phyloP scores from a whole-genome alignment of 1,140 invertebrate genomes.

The Maniola jurtina region DNA sequence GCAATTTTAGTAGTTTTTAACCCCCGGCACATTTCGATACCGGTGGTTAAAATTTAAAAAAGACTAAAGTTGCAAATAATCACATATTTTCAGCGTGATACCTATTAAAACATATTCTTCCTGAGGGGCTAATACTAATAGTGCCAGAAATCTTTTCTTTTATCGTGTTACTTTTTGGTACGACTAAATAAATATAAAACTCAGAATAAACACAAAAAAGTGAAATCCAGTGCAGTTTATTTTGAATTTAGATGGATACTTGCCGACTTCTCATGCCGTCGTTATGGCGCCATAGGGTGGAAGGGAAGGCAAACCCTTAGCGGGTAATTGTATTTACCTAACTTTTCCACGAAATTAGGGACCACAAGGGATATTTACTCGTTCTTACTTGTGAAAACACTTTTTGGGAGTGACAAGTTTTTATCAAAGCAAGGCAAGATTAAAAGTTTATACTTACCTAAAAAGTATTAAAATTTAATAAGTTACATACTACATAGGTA shows the following conservation, averaged over 20 bases:
- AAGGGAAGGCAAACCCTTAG: constrained; percentile 34
- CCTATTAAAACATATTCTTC: too few species aligned
- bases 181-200: background rate
- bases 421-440: too few species aligned
- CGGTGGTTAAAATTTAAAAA: too few species aligned
- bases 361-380: background rate
- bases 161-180: background rate
- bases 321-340: constrained; percentile 53
- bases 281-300: constrained; percentile 38
- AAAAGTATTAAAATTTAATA: too few species aligned
- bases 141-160: too few species aligned
- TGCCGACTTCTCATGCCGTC: constrained; percentile 30
- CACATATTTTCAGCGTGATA: too few species aligned
- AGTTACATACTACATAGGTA: too few species aligned
- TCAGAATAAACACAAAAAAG: constrained; percentile 31
- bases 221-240: constrained; percentile 33
- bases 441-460: too few species aligned
- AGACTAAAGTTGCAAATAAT: too few species aligned
- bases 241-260: constrained; percentile 35
- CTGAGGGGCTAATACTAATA: too few species aligned
- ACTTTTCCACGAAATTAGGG: constrained; percentile 39
- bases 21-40: too few species aligned
- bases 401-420: background rate
- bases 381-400: background rate
- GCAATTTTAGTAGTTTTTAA: too few species aligned